Percentiles rank a stretch among this genome's conserved stretches.
These are phyloP conservation scores for Mustela erminea DNA, from an alignment of 2,797 vertebrate genomes.

Conservation along the genomic window DNA sequence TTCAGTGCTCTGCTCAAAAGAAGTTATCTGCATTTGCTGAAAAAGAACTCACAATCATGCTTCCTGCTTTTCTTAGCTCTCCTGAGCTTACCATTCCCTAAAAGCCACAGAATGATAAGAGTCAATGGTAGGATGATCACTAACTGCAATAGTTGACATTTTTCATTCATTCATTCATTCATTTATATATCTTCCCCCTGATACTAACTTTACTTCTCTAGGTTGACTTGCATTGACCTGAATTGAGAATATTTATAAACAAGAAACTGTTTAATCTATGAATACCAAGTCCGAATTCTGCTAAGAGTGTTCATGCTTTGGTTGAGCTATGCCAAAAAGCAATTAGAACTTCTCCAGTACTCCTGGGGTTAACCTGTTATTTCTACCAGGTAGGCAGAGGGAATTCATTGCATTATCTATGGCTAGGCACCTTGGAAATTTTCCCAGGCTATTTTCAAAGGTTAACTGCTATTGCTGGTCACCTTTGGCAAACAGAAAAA, in stretches of 20 bases:
- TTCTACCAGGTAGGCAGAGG: conserved; percentile 52
- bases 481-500: conserved; percentile 53
- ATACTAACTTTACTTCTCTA: conserved; percentile 38
- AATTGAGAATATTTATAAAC: conserved; percentile 45
- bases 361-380: conserved; percentile 62
- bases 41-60: background rate
- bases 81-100: background rate
- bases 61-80: background rate
- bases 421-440: conserved; percentile 48
- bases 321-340: conserved; percentile 53
- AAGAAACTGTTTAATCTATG: conserved; percentile 50
- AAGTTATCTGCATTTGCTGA: conserved; percentile 50
- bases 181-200: background rate
- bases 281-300: conserved; percentile 33
- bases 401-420: conserved; percentile 60
- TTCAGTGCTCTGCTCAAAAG: conserved; percentile 39
- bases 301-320: background rate
- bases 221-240: conserved; percentile 23
- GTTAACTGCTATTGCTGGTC: conserved; percentile 51
- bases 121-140: background rate
- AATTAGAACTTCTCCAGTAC: conserved; percentile 49
- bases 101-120: background rate
- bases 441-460: conserved; percentile 66
- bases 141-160: background rate
- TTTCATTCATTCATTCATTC: too few species aligned